Conservation (phyloP, 2,797 vertebrate genomes). For the Acanthurus lineatus region DNA sequence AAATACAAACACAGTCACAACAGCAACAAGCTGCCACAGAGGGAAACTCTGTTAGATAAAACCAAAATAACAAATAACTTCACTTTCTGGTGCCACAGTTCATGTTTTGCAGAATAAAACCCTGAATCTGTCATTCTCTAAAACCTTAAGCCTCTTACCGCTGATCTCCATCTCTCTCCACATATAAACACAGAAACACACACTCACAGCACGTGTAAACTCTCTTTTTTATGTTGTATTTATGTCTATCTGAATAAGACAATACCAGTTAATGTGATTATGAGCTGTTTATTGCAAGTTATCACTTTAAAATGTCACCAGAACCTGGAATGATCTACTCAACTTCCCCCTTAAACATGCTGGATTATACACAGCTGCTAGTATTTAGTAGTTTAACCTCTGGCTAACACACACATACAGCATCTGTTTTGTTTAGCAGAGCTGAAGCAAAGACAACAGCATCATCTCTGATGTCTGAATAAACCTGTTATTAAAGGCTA, state of each 20-base stretch:
- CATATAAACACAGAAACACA: constrained; percentile 18
- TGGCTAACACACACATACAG: background rate
- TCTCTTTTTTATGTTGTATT: constrained; percentile 3
- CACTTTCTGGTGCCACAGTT: constrained; percentile 28
- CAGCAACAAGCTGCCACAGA: background rate
- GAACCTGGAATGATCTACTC: background rate
- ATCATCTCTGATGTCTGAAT: background rate
- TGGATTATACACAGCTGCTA: background rate
- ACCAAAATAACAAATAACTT: constrained; percentile 39
- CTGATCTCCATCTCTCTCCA: constrained; percentile 50
- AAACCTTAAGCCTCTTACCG: constrained; percentile 78
- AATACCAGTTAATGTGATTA: background rate
- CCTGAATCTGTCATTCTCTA: constrained; percentile 63
- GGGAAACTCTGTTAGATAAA: constrained; percentile 23
- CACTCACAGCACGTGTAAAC: constrained; percentile 13
- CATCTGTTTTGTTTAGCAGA: background rate
- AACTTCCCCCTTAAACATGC: background rate
- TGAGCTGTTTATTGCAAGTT: constrained; percentile 15
- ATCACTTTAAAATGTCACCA: constrained; percentile 1
- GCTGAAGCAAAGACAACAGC: background rate
- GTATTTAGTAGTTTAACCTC: constrained; percentile 3
- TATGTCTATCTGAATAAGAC: background rate
- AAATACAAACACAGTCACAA: constrained; percentile 10
- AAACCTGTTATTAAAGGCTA: background rate
- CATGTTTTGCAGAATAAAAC: constrained; percentile 61